Evolutionary conservation across 2,888 invertebrate genomes (phyloP), one percentile per base, ranked within the genome.

Genomic region (Campoplex capitator): DNA sequence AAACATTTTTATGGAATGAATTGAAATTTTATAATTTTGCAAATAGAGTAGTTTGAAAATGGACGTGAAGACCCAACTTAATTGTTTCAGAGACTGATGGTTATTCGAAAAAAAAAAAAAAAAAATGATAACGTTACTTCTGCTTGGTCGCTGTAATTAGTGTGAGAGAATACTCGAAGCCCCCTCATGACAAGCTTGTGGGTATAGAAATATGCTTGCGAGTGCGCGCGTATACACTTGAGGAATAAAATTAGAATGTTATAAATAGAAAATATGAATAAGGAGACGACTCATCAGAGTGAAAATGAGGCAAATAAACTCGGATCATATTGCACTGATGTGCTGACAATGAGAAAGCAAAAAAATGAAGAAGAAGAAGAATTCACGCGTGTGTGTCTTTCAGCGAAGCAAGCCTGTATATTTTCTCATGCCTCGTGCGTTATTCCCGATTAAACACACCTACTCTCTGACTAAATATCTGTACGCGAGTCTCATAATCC

Each of bases 261-360:
- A 82, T 82, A 68, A 85, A 82, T 85, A 85, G 85, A 77, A 56
- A 74, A 85, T 74, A 78, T 78, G 58, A 78, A 23, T 70, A 74
- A 74, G 74, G 54, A 79, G 56, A 70, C 45, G 58, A 38, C n/a
- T 13, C 35, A 67, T 35, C 38, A 65, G n/a, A 35, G 56, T 35
- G 71, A 16, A 38, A 56, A 68, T 32, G 78, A 68, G 56, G 42
- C 58, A 58, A 74, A 74, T 82, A 51, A 68, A 85, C 82, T 78
- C 16, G 13, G 56, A 67, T 70, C 68, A 54, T 76, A 42, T 68
- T 35, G 23, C 35, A 48, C 18, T 73, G 48, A 75, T 65, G 62
- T 58, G 35, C 16, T 48, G 82, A 42, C 73, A 9, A 35, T 48
- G 67, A 56, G 45, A 35, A 74, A 70, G 28, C 28, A 38, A 45